Conservation (phyloP, 2,797 vertebrate genomes). For the Diglossa cyanea region DNA sequence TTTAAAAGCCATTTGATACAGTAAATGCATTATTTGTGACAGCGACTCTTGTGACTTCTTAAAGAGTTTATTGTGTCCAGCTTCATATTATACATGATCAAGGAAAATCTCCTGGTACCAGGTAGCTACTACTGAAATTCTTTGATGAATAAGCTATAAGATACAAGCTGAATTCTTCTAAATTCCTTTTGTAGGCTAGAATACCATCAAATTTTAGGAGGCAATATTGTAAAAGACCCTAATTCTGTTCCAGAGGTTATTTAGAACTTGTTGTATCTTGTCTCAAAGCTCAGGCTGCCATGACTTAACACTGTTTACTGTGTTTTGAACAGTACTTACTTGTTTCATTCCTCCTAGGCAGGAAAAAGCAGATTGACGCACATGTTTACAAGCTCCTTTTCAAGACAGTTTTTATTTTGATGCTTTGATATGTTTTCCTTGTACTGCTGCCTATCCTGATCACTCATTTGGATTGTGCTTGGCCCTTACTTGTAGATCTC, state of each 20-base stretch:
- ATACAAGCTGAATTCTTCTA: neutral
- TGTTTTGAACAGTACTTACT: neutral
- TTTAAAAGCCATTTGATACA: neutral
- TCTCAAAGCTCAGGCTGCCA: neutral
- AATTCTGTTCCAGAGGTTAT: neutral
- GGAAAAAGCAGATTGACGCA: neutral
- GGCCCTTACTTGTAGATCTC: neutral
- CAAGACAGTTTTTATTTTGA: neutral
- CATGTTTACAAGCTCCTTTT: neutral
- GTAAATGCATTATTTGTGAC: neutral
- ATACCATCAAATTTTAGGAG: neutral
- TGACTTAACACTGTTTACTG: neutral
- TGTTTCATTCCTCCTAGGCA: neutral
- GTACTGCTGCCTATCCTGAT: neutral
- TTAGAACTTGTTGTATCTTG: neutral
- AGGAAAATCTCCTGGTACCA: neutral
- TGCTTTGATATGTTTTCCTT: neutral
- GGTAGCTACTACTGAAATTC: neutral
- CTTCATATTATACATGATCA: rapidly evolving
- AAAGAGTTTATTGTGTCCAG: neutral
- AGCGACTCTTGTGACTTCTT: neutral
- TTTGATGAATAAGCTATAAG: neutral
- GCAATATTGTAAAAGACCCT: neutral
- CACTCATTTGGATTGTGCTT: neutral
- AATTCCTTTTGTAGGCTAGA: neutral